These are phyloP conservation scores for Clarias platycephalus DNA, from an alignment of 2,797 vertebrate species.

Conservation along the genomic window DNA sequence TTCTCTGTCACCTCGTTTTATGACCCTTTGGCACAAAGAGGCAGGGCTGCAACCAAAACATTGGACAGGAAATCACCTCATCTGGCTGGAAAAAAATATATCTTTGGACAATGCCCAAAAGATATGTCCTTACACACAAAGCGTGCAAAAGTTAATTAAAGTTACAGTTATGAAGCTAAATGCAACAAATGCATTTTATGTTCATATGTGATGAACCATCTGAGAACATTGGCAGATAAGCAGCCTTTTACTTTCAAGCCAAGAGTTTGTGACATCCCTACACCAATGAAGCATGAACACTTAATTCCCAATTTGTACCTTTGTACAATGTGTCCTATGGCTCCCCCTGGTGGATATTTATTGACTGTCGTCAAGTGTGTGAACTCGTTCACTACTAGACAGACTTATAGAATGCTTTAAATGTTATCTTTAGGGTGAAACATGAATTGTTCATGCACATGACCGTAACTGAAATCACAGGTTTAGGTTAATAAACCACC, in stretches of 20 bases:
- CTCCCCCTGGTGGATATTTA: conserved; percentile 17
- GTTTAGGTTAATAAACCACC: neutral
- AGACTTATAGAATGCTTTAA: too few species aligned
- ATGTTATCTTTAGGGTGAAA: too few species aligned
- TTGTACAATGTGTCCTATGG: neutral
- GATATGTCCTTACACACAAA: neutral
- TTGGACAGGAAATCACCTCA: conserved; percentile 58
- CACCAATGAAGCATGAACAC: neutral
- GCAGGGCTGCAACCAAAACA: conserved; percentile 50
- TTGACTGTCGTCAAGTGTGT: too few species aligned
- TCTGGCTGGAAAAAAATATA: conserved; percentile 10
- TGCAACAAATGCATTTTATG: neutral
- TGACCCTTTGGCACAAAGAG: conserved; percentile 23
- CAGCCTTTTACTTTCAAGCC: neutral
- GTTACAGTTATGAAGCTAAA: neutral
- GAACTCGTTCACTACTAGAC: neutral
- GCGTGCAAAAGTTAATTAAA: neutral
- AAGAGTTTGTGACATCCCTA: neutral
- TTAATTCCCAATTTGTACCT: neutral
- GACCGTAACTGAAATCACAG: neutral
- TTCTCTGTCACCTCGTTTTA: conserved; percentile 19
- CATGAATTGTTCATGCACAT: too few species aligned
- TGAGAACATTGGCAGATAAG: too few species aligned
- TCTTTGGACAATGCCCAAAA: conserved; percentile 28
- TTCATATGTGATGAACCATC: neutral